Percentiles rank a stretch among this genome's conserved stretches.
These are phyloP conservation scores for Mormyrus hasselquistii DNA, from an alignment of 2,797 vertebrate species.

Conservation along the genomic window DNA sequence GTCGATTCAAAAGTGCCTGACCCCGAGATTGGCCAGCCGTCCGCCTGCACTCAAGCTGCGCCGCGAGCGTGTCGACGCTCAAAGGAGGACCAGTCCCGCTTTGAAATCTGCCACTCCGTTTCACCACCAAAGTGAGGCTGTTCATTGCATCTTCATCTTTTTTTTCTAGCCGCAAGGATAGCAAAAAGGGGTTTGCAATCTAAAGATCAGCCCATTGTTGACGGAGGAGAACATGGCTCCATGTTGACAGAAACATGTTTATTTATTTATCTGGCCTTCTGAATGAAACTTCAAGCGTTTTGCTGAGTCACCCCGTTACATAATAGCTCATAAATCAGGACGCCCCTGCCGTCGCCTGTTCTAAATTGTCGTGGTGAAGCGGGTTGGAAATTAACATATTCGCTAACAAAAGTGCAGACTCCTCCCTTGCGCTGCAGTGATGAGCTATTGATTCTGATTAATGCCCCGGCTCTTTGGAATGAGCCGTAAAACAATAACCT, in stretches of 20 bases:
- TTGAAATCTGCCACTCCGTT: not conserved
- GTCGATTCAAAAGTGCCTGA: not conserved
- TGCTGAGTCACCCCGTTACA: not conserved
- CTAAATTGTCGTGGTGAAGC: slow-evolving; percentile 24
- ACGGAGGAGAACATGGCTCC: not conserved
- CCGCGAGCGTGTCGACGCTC: too few species aligned
- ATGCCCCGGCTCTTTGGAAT: slow-evolving; percentile 49
- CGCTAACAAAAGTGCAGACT: slow-evolving; percentile 34
- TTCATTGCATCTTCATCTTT: not conserved
- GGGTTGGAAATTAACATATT: slow-evolving; percentile 31
- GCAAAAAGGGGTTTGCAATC: not conserved
- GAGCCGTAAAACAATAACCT: slow-evolving; percentile 58
- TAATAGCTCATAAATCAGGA: slow-evolving; percentile 24
- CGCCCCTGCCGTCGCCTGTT: slow-evolving; percentile 18
- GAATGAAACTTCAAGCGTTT: not conserved
- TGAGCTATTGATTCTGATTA: slow-evolving; percentile 57
- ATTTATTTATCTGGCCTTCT: not conserved
- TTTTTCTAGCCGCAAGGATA: not conserved
- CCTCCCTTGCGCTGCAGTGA: slow-evolving; percentile 39
- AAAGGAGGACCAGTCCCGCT: not conserved
- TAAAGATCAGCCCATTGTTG: not conserved
- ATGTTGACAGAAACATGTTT: not conserved
- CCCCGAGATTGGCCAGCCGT: not conserved
- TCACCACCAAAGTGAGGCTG: not conserved
- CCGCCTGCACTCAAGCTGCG: not conserved